Base-by-base conservation (phyloP, 2,113 vertebrate genomes). In the Thinocorus orbignyianus region DNA sequence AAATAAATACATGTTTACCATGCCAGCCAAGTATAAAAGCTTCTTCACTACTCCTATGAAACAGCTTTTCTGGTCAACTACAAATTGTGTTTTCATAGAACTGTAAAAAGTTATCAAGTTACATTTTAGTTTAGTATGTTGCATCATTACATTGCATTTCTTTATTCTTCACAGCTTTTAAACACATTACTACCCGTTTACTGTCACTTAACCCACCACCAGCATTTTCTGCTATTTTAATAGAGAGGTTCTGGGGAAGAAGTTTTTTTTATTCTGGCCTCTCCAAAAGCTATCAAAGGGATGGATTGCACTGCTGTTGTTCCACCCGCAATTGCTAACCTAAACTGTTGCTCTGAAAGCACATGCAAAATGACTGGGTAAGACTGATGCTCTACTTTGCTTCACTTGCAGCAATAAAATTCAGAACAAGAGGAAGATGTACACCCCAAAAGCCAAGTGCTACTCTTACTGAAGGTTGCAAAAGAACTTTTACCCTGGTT, bases 311-410 rank as follows among this genome's bases (percentile, higher is more conserved):
- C 10, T 24, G 46, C 17, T 66, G 65, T 19, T 6, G 3, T 66
- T 84, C 54, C 2, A 7, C 6, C 22, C n/a, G 24, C 22, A 35
- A 26, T 1, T 60, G 65, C 72, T 60, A 41, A 41, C n/a, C 39
- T 30, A 35, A 73, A 72, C 8, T 48, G n/a, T 30, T 1, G 0
- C 46, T 78, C 25, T 42, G 25, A 60, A 48, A 0, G 0, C 6
- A 10, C n/a, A 28, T 15, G 20, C n/a, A 61, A 37, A 72, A 33
- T 13, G 44, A 60, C 10, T 2, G 4, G 52, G 28, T 61, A 68
- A 55, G 46, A 66, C 52, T 25, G 46, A 46, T 12, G 14, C 18
- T 17, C 35, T 60, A 13, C 44, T 66, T 74, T 10, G 30, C 57
- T 71, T 15, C 33, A 65, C 39, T 65, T 3, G 0, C 11, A 90